These are phyloP conservation scores for Osmerus eperlanus DNA, from an alignment of 2,113 vertebrate species.

Conservation along the genomic window DNA sequence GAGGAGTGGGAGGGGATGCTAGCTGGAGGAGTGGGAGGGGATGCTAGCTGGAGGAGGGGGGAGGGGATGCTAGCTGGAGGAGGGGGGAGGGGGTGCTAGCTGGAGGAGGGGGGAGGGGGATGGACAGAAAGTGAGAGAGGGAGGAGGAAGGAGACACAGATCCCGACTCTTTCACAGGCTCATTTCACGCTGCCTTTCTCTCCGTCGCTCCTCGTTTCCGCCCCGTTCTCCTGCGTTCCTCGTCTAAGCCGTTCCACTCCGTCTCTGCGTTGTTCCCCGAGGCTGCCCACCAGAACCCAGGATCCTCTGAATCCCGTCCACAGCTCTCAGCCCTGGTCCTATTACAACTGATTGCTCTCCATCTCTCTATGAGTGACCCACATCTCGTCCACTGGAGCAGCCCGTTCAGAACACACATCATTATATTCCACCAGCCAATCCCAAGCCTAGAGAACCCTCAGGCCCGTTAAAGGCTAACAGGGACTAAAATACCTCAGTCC, in stretches of 20 bases:
- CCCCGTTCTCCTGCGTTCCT: constrained; percentile 4
- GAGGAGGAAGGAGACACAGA: not conserved
- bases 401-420: not conserved
- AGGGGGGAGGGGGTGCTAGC: not conserved
- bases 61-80: not conserved
- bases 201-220: constrained; percentile 19
- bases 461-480: constrained; percentile 11
- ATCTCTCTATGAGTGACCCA: no score
- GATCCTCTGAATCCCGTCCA: no score
- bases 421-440: not conserved
- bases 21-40: not conserved
- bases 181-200: constrained; percentile 35
- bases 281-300: not conserved
- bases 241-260: constrained; percentile 11
- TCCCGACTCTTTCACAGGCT: constrained; percentile 6
- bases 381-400: no score
- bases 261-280: not conserved
- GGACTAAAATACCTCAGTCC: constrained; percentile 16
- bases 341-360: no score
- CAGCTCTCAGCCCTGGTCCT: no score
- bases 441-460: constrained; percentile 11
- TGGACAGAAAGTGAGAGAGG: not conserved
- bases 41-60: not conserved
- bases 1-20: not conserved
- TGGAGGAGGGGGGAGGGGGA: not conserved